Evolutionary conservation across 2,113 vertebrate genomes (phyloP).

Genomic region (Thermophis baileyi): DNA sequence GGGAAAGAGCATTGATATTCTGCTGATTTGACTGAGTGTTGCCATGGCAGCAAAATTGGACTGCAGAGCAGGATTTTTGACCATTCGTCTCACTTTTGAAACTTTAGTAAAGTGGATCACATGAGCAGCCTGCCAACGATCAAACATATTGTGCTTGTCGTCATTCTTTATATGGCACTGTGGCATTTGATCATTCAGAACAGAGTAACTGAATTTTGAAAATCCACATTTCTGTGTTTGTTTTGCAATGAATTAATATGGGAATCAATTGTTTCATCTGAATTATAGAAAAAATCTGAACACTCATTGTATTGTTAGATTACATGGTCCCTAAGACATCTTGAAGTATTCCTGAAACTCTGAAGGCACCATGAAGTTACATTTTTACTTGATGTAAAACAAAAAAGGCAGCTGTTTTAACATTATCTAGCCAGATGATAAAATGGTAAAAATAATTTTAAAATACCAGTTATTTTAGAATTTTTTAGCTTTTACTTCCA

Average conservation of each 20-base stretch:
- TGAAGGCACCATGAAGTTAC: not conserved
- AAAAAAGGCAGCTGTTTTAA: constrained; percentile 31
- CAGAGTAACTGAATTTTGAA: not conserved
- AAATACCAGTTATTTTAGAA: constrained; percentile 43
- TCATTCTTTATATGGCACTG: not conserved
- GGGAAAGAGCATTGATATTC: constrained; percentile 1
- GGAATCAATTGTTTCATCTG: not conserved
- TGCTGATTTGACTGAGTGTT: not conserved
- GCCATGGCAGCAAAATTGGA: constrained; percentile 31
- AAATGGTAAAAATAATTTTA: constrained; percentile 12
- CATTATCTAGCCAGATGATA: constrained; percentile 26
- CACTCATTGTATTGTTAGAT: constrained; percentile 45
- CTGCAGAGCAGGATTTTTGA: not conserved
- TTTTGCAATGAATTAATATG: not conserved
- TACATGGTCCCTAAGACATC: constrained; percentile 7
- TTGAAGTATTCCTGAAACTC: not conserved
- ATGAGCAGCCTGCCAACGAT: not conserved
- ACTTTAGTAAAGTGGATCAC: not conserved
- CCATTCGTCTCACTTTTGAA: not conserved
- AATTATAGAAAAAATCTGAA: constrained; percentile 37
- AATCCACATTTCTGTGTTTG: constrained; percentile 13
- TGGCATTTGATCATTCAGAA: not conserved
- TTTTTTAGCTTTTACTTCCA: constrained; percentile 19
- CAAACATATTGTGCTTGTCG: not conserved
- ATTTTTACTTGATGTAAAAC: constrained; percentile 19